Conservation (phyloP, 37 sponge, comb jelly and placozoan genomes). For the Lycopodina hypogea region DNA sequence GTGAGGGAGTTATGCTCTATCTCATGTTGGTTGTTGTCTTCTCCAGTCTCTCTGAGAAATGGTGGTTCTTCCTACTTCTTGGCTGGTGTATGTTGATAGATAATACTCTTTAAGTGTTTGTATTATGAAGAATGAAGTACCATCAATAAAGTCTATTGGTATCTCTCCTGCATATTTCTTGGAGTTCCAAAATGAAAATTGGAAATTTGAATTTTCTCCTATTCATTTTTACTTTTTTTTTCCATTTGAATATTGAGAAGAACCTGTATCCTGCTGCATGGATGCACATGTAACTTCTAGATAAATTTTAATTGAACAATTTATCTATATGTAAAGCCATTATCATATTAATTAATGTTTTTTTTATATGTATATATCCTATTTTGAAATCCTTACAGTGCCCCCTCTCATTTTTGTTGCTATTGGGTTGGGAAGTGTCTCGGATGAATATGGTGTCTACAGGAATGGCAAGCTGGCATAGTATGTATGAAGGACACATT, state of each 20-base stretch:
- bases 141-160: too few relatives aligned
- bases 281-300: too few relatives aligned
- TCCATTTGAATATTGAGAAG: too few relatives aligned
- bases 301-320: too few relatives aligned
- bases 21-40: slow-evolving; percentile 63
- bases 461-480: slow-evolving; percentile 4
- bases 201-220: neutral
- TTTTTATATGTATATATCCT: neutral
- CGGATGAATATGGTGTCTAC: slow-evolving; percentile 12
- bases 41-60: slow-evolving; percentile 38
- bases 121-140: too few relatives aligned
- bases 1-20: slow-evolving; percentile 74
- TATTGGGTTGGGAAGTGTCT: neutral
- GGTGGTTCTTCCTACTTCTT: slow-evolving; percentile 62
- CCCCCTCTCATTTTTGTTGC: slow-evolving; percentile 22
- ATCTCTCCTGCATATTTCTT: too few relatives aligned
- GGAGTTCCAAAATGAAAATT: too few relatives aligned
- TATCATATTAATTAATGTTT: too few relatives aligned
- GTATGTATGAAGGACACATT: neutral
- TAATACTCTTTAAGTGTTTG: too few relatives aligned
- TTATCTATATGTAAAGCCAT: too few relatives aligned
- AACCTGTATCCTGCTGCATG: too few relatives aligned
- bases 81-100: slow-evolving; percentile 47
- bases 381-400: slow-evolving; percentile 6
- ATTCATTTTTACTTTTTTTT: too few relatives aligned